These are phyloP conservation scores for Lamprotornis superbus DNA, from an alignment of 2,113 vertebrate genomes.

Conservation along the genomic window DNA sequence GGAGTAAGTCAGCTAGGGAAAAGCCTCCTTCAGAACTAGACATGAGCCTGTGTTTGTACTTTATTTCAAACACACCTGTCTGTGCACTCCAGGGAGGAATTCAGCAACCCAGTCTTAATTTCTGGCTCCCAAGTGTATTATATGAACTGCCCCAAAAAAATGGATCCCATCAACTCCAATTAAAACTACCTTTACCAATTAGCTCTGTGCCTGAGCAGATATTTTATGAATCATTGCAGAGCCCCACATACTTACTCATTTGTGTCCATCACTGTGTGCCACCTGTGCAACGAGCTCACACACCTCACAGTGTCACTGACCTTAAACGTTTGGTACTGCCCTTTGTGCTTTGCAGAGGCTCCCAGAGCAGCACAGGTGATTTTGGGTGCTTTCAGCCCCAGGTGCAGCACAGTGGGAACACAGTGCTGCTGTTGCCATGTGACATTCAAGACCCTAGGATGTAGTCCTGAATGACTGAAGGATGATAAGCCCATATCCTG, in stretches of 20 bases:
- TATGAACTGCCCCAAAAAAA: background rate
- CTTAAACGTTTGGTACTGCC: background rate
- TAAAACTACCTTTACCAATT: background rate
- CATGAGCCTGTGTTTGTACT: background rate
- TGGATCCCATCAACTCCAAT: background rate
- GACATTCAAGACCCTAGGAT: background rate
- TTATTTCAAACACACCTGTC: background rate
- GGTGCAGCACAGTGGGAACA: background rate
- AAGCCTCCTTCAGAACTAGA: background rate
- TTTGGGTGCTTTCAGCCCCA: background rate
- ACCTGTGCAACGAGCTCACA: background rate
- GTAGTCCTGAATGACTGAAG: background rate
- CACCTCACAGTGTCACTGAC: fast-evolving
- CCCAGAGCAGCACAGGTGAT: background rate
- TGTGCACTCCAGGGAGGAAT: background rate
- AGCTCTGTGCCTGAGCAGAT: background rate
- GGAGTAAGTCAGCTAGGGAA: background rate
- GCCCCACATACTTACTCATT: background rate
- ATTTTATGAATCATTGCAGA: background rate
- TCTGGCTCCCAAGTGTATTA: background rate
- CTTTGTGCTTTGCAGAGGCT: background rate
- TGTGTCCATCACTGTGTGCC: background rate
- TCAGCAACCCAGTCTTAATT: background rate
- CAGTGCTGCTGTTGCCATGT: background rate
- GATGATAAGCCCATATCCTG: background rate